Evolutionary conservation across 2,888 invertebrate genomes (phyloP).

Genomic region (Hirtodrosophila duncani): DNA sequence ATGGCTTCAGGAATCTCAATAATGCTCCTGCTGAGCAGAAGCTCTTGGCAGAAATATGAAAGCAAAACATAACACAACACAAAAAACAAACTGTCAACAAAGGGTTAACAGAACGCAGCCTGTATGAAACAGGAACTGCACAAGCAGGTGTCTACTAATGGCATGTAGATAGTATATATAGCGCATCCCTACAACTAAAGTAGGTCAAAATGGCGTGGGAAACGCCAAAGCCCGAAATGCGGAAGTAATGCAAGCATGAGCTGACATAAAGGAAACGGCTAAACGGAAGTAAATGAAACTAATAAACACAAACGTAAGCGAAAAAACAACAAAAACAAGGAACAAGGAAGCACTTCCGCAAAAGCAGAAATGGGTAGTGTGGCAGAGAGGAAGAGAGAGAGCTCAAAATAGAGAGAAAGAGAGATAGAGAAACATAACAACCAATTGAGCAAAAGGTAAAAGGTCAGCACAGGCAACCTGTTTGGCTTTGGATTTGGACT

Average conservation of each 20-base stretch:
- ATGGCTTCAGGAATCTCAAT: slow-evolving; percentile 51
- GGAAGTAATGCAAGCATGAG: slow-evolving; percentile 38
- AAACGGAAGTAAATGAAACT: slow-evolving; percentile 66
- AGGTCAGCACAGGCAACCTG: slow-evolving; percentile 58
- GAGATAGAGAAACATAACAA: background rate
- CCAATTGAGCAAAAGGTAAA: slow-evolving; percentile 56
- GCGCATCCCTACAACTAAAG: too few relatives aligned
- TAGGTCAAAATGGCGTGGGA: slow-evolving; percentile 56
- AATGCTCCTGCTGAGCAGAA: slow-evolving; percentile 24
- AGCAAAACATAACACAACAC: slow-evolving; percentile 9
- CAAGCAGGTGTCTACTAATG: too few relatives aligned
- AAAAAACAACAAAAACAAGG: slow-evolving; percentile 18
- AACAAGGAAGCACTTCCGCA: slow-evolving; percentile 57
- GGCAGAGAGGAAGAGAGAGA: slow-evolving; percentile 7
- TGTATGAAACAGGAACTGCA: slow-evolving; percentile 31
- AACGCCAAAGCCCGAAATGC: slow-evolving; percentile 34
- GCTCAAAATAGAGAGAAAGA: slow-evolving; percentile 1
- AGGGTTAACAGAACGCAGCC: slow-evolving; percentile 53
- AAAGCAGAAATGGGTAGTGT: background rate
- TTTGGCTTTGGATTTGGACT: slow-evolving; percentile 46
- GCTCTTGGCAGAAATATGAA: slow-evolving; percentile 30
- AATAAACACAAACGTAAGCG: too few relatives aligned
- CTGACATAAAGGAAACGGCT: slow-evolving; percentile 10
- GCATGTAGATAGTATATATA: too few relatives aligned
- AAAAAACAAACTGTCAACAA: slow-evolving; percentile 40